Conservation (phyloP, 2,888 invertebrate species). For the Syrista parreyssii region DNA sequence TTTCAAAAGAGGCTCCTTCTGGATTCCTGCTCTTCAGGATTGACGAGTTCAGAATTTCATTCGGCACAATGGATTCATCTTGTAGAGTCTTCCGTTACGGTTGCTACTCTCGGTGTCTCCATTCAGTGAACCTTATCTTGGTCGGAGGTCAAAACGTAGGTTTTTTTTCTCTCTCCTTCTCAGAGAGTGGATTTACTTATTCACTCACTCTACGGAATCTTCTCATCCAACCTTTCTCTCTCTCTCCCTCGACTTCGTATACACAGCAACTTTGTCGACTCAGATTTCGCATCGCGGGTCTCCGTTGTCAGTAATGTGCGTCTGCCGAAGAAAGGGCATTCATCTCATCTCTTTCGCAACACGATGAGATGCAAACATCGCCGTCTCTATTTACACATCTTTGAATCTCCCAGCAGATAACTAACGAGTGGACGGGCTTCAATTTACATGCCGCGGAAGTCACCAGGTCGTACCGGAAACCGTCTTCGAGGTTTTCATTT, state of each 20-base stretch:
- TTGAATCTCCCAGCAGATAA: constrained; percentile 62
- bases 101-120: neutral
- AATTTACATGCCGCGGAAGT: neutral
- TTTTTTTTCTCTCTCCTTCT: neutral
- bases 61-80: neutral
- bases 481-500: neutral
- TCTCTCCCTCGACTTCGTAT: neutral
- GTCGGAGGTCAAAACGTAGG: neutral
- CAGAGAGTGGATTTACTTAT: neutral
- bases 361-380: constrained; percentile 62
- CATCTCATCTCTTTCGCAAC: constrained; percentile 57
- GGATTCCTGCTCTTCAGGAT: neutral
- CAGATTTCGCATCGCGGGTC: neutral
- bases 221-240: neutral
- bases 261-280: neutral
- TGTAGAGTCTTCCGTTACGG: neutral
- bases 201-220: neutral
- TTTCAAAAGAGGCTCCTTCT: neutral
- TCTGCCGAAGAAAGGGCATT: constrained; percentile 37
- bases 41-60: neutral
- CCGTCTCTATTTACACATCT: constrained; percentile 61
- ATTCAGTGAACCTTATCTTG: neutral
- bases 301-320: neutral
- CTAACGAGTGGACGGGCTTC: constrained; percentile 19
- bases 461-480: neutral